Conservation (phyloP, 2,797 vertebrate genomes). For the Siniperca obscura region DNA sequence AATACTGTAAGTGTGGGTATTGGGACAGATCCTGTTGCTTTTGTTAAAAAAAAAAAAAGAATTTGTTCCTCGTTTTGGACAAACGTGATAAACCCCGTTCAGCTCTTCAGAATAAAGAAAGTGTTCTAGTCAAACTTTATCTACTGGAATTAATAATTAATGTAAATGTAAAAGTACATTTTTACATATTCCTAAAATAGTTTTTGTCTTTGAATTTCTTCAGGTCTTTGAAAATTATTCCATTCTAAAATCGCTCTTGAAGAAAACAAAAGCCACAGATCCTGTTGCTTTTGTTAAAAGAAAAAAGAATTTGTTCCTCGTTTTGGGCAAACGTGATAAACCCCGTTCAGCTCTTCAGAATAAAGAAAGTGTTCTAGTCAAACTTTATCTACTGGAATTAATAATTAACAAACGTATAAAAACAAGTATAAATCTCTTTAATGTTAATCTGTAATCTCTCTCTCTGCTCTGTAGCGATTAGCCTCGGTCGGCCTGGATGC, state of each 20-base stretch:
- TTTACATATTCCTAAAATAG: not conserved
- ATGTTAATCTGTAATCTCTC: conserved; percentile 24
- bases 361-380: not conserved
- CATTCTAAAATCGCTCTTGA: too few species aligned
- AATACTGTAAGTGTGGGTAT: not conserved
- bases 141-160: too few species aligned
- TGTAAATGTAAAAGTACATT: too few species aligned
- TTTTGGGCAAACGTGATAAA: not conserved
- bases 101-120: not conserved
- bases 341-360: not conserved
- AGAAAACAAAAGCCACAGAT: too few species aligned
- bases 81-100: not conserved
- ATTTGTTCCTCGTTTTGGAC: conserved; percentile 4
- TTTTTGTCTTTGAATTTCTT: not conserved
- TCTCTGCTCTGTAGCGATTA: conserved; percentile 83
- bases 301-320: not conserved
- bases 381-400: not conserved
- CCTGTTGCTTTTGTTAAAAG: not conserved
- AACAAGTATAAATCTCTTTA: conserved; percentile 57
- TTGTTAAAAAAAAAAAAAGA: too few species aligned
- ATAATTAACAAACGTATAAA: conserved; percentile 4
- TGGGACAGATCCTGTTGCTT: not conserved
- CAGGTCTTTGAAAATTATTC: too few species aligned
- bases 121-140: too few species aligned
- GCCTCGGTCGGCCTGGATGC: conserved; percentile 95